A percentile compares a stretch with the other conserved stretches of the same genome.
Evolutionary conservation across 2,113 vertebrate genomes (phyloP).

Genomic region (Brachyhypopomus gauderio): DNA sequence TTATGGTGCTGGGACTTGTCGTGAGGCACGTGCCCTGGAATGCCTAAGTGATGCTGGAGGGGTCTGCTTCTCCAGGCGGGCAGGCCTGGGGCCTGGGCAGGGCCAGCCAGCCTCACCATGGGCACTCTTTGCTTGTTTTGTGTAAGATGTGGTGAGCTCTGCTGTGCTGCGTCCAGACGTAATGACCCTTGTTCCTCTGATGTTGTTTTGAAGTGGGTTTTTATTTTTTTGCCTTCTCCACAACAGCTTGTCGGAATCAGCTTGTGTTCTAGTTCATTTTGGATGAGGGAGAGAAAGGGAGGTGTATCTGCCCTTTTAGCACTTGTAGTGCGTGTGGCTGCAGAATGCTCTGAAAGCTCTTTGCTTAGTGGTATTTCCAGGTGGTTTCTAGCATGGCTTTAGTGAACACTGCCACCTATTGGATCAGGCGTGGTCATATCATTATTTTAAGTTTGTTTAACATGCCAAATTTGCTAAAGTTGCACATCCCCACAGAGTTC

Average conservation of each 20-base stretch:
- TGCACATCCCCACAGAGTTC: too few species aligned
- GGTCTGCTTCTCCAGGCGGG: constrained; percentile 22
- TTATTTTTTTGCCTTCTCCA: constrained; percentile 51
- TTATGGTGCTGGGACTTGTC: constrained; percentile 50
- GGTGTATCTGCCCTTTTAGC: constrained; percentile 46
- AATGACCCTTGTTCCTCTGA: constrained; percentile 67
- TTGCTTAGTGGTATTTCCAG: background rate
- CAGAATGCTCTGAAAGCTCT: constrained; percentile 36
- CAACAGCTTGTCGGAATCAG: constrained; percentile 51
- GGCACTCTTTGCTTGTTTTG: constrained; percentile 73
- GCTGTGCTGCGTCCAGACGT: constrained; percentile 63
- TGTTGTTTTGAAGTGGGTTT: constrained; percentile 66
- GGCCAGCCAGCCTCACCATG: constrained; percentile 37
- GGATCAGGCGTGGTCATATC: constrained; percentile 47
- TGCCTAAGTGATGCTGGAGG: constrained; percentile 57
- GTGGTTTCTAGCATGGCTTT: background rate
- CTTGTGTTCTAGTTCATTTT: constrained; percentile 42
- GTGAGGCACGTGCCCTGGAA: constrained; percentile 51
- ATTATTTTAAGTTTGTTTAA: background rate
- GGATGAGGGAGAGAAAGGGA: constrained; percentile 52
- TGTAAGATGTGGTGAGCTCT: constrained; percentile 67
- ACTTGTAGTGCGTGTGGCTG: constrained; percentile 32
- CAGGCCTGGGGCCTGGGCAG: constrained; percentile 59
- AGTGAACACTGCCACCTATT: constrained; percentile 70
- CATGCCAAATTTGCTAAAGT: too few species aligned